These are phyloP conservation scores for Frankliniella fusca DNA, from an alignment of 2,888 invertebrate genomes.

Conservation along the genomic window DNA sequence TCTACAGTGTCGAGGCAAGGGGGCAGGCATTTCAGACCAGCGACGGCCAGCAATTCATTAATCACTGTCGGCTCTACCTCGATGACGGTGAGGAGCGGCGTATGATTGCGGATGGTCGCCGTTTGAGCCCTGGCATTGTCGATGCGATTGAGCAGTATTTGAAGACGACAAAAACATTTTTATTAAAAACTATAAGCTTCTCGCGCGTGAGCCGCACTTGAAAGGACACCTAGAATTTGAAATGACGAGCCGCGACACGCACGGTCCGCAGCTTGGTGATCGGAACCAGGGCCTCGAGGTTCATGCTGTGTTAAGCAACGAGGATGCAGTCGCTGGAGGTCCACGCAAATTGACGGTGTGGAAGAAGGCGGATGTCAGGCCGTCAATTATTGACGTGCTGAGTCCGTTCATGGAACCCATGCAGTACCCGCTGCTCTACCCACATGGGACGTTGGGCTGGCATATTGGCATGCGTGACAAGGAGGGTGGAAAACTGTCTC, in stretches of 20 bases:
- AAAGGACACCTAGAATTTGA: conserved; percentile 33
- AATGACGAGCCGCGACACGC: conserved; percentile 29
- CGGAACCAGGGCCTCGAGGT: conserved; percentile 33
- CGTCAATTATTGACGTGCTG: conserved; percentile 28
- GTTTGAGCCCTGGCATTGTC: background rate
- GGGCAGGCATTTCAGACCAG: conserved; percentile 28
- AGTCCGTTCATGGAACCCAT: conserved; percentile 32
- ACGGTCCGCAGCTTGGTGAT: conserved; percentile 33
- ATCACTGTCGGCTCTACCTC: conserved; percentile 32
- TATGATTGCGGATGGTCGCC: conserved; percentile 27
- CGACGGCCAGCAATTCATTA: conserved; percentile 31
- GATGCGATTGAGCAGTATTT: background rate
- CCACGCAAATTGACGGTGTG: conserved; percentile 31
- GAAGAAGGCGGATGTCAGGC: conserved; percentile 10
- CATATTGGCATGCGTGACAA: conserved; percentile 25
- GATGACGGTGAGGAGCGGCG: conserved; percentile 32
- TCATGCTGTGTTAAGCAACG: conserved; percentile 31
- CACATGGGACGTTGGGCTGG: conserved; percentile 31
- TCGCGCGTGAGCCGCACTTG: conserved; percentile 30
- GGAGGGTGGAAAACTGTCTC: conserved; percentile 20
- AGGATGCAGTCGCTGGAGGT: conserved; percentile 24
- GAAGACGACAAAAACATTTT: conserved; percentile 19
- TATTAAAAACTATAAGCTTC: conserved; percentile 28
- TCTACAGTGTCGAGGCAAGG: conserved; percentile 30
- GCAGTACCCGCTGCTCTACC: conserved; percentile 34